Conservation (phyloP, 2,113 vertebrate species). For the Rhinolophus sinicus region DNA sequence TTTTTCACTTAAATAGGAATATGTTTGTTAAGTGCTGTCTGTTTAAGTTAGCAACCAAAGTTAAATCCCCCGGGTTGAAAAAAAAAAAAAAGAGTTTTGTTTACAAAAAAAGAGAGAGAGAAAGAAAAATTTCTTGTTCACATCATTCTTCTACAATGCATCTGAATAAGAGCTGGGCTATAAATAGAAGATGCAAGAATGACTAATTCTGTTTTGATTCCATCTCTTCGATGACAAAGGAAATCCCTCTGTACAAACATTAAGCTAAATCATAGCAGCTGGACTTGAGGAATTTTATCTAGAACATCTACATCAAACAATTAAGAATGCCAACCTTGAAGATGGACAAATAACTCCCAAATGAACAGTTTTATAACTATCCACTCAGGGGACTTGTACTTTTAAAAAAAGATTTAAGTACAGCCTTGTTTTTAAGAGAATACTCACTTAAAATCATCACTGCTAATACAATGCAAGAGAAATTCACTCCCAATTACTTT, state of each 20-base stretch:
- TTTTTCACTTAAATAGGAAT: conserved; percentile 60
- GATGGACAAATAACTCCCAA: conserved; percentile 84
- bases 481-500: conserved; percentile 75
- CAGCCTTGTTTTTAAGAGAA: conserved; percentile 78
- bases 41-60: conserved; percentile 58
- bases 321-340: conserved; percentile 76
- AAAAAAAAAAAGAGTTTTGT: conserved; percentile 72
- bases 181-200: conserved; percentile 83
- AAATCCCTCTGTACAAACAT: conserved; percentile 86
- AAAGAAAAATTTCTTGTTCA: conserved; percentile 58
- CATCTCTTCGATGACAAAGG: conserved; percentile 84
- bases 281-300: conserved; percentile 85
- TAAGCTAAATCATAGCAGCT: conserved; percentile 85
- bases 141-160: conserved; percentile 78
- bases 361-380: conserved; percentile 73
- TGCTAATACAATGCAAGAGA: conserved; percentile 72
- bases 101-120: conserved; percentile 56
- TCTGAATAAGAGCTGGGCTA: conserved; percentile 76
- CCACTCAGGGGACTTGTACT: conserved; percentile 61
- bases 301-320: conserved; percentile 86
- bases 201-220: conserved; percentile 86
- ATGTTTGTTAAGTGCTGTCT: conserved; percentile 55
- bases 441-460: conserved; percentile 71
- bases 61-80: conserved; percentile 47
- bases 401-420: conserved; percentile 78